Conservation (phyloP, 1,140 invertebrate genomes). For the Drosophila chauvacae region DNA sequence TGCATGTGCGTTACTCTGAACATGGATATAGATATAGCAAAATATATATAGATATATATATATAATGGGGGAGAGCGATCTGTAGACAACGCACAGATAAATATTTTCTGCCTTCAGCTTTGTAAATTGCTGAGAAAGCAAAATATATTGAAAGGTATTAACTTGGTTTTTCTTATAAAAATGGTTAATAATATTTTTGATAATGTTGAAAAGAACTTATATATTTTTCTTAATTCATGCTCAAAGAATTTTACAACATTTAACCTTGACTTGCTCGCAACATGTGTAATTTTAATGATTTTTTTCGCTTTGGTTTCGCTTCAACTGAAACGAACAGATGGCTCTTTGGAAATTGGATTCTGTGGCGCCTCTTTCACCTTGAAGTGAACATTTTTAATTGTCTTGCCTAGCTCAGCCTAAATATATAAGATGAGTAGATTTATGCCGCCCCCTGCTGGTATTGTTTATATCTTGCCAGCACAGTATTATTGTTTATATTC, state of each 20-base stretch:
- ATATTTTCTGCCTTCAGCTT: background rate
- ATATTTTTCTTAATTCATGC: background rate
- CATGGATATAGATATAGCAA: constrained; percentile 13
- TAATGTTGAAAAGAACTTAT: background rate
- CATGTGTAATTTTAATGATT: constrained; percentile 33
- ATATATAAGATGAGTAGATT: constrained; percentile 4
- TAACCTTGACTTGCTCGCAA: constrained; percentile 17
- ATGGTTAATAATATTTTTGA: background rate
- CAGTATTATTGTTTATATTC: constrained; percentile 27
- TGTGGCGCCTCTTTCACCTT: constrained; percentile 43
- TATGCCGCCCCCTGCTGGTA: constrained; percentile 26
- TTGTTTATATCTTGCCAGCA: constrained; percentile 36
- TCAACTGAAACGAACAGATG: constrained; percentile 16
- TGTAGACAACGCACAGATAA: background rate
- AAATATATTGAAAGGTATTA: background rate
- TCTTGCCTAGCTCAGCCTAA: background rate
- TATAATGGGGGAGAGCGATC: background rate
- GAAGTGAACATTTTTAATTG: constrained; percentile 25
- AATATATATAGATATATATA: background rate
- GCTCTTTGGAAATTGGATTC: constrained; percentile 9
- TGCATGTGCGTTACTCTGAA: constrained; percentile 52
- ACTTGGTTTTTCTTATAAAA: background rate
- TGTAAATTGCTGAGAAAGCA: background rate
- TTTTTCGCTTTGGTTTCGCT: constrained; percentile 6
- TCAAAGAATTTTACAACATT: background rate